phyloP scores from a whole-genome alignment of 2,888 invertebrate species.

The Iselma pallidipennis region DNA sequence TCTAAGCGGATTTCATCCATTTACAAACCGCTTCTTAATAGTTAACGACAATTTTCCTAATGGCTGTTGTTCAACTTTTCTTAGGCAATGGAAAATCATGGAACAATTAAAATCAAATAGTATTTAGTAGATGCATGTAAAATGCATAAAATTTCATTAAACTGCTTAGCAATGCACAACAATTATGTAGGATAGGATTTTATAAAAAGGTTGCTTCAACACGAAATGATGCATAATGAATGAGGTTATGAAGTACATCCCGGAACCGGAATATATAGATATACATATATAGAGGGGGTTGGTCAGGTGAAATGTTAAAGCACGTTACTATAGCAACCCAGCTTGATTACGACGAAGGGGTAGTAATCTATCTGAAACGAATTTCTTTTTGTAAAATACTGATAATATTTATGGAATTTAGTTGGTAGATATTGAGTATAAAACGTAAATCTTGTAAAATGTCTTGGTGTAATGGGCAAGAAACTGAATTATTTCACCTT shows the following conservation, averaged over 20 bases:
- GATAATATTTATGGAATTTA: conserved; percentile 32
- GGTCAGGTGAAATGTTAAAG: conserved; percentile 46
- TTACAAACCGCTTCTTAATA: neutral
- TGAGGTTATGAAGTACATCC: conserved; percentile 35
- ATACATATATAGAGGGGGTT: conserved; percentile 35
- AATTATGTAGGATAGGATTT: conserved; percentile 30
- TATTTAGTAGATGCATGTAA: conserved; percentile 21
- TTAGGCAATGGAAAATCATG: neutral
- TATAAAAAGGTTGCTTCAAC: conserved; percentile 29
- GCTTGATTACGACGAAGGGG: conserved; percentile 36
- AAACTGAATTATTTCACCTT: no score
- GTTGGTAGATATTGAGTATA: no score
- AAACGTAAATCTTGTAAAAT: no score
- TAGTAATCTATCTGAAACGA: neutral
- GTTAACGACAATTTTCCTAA: neutral
- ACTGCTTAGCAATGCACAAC: conserved; percentile 22
- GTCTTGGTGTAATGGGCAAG: no score
- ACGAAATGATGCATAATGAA: conserved; percentile 36
- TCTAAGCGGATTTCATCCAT: neutral
- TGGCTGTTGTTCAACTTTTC: neutral
- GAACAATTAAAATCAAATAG: neutral
- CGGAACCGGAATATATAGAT: conserved; percentile 28
- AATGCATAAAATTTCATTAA: conserved; percentile 25
- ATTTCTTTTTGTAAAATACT: conserved; percentile 23
- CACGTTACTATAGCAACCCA: conserved; percentile 40